Evolutionary conservation across 2,888 invertebrate genomes (phyloP).

Genomic region (Meiosimyza decipiens): DNA sequence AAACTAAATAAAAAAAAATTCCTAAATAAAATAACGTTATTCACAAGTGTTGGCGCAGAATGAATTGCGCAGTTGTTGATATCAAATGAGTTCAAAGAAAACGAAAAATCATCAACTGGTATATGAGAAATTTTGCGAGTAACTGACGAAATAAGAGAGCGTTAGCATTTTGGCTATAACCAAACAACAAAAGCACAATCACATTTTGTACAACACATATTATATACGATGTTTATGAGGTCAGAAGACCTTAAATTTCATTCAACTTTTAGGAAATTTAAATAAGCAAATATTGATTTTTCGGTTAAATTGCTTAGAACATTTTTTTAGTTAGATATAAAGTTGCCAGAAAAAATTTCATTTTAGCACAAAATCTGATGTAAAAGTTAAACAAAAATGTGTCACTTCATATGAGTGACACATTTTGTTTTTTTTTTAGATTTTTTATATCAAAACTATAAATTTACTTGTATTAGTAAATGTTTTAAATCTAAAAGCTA

Average conservation of each 20-base stretch:
- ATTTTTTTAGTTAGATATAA: too few species aligned
- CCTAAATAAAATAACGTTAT: conserved; percentile 20
- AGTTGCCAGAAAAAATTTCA: too few species aligned
- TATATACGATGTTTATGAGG: not conserved
- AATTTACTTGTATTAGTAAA: too few species aligned
- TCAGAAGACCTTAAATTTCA: not conserved
- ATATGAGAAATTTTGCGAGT: not conserved
- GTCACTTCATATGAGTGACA: too few species aligned
- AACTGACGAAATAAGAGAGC: not conserved
- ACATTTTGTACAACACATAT: not conserved
- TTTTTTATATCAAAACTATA: too few species aligned
- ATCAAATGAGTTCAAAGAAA: conserved; percentile 16
- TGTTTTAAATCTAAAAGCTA: too few species aligned
- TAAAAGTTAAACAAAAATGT: too few species aligned
- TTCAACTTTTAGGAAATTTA: not conserved
- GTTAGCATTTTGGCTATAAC: not conserved
- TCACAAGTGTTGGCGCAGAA: conserved; percentile 8
- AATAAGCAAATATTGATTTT: not conserved
- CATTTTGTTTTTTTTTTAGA: too few species aligned
- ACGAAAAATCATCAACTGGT: not conserved
- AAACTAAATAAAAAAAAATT: not conserved
- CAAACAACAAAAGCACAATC: conserved; percentile 19
- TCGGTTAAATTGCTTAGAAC: not conserved
- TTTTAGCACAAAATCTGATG: too few species aligned
- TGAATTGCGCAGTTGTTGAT: conserved; percentile 30